Evolutionary conservation across 2,888 invertebrate species (phyloP), one percentile per base, ranked within the genome.

Genomic region (Subacronicta megacephala): DNA sequence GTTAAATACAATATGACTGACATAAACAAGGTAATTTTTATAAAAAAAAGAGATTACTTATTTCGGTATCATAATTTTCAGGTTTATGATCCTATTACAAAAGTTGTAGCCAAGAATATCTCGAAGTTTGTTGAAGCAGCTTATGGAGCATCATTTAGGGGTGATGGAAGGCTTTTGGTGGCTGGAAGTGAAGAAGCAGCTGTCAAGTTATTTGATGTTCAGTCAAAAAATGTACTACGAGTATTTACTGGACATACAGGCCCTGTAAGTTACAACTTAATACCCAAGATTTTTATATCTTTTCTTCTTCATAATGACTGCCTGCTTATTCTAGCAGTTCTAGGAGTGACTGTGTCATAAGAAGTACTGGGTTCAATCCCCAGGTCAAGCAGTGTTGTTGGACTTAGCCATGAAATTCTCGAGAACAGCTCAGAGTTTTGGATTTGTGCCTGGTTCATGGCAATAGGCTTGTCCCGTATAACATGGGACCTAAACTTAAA

Each of bases 141-240:
- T 0, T 98, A 97, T 83, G 98, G 98, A n/a, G 98, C 96, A 0
- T 95, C 95, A 13, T 98, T 98, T 81, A 95, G 98, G 40, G 95
- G 95, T 47, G 98, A 98, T 92, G 98, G 98, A 0, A 95, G 95
- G 49, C 90, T 98, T n/a, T 80, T 98, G 7, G 97, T 97, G 57
- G 97, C 98, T 18, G 99, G 99, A 0, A 97, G 98, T 77, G 98
- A 99, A 80, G 99, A 99, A 86, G 95, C 96, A 1, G 95, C 95
- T 45, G 96, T 99, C 0, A 97, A 97, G 87, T 90, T 99, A 3
- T 99, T 99, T 93, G 98, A 99, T 93, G 96, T 98, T 0, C 95
- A 96, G 12, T 97, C 97, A 3, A 98, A 97, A 83, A 97, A 96
- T 83, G 95, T 98, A 17, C 93, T 99, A 2, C 94, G 99, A 77